phyloP scores from a whole-genome alignment of 2,113 vertebrate species.

The Nansenia antarctica region DNA sequence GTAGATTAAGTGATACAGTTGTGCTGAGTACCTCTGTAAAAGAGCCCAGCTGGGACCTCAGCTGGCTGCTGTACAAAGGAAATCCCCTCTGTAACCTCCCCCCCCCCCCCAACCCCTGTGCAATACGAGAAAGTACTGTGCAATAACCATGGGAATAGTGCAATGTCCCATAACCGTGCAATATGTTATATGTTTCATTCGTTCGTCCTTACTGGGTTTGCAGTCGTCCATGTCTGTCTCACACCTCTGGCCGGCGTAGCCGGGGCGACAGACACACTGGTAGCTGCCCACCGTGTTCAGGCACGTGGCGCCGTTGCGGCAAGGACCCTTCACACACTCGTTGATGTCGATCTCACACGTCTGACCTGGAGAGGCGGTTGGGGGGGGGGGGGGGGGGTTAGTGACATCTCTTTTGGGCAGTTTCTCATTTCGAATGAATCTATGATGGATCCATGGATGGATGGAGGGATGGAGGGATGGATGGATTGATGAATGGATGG shows the following conservation, averaged over 20 bases:
- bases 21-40: neutral
- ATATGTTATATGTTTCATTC: too few relatives aligned
- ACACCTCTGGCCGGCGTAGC: conserved; percentile 86
- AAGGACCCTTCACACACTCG: conserved; percentile 92
- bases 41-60: neutral
- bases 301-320: conserved; percentile 83
- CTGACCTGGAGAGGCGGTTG: conserved; percentile 85
- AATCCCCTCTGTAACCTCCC: too few relatives aligned
- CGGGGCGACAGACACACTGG: conserved; percentile 83
- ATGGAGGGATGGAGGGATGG: neutral
- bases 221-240: conserved; percentile 90
- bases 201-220: conserved; percentile 87
- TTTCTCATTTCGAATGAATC: neutral
- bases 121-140: too few relatives aligned
- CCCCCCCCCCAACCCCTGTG: too few relatives aligned
- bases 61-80: too few relatives aligned
- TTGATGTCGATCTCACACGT: conserved; percentile 95
- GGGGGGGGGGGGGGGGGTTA: neutral
- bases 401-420: too few relatives aligned
- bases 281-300: conserved; percentile 89
- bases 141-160: too few relatives aligned
- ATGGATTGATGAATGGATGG: neutral
- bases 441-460: neutral
- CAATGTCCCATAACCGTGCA: too few relatives aligned
- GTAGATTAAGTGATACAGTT: neutral